Percentiles rank a stretch among this genome's conserved stretches.
Evolutionary conservation across 2,888 invertebrate species (phyloP).

Genomic region (Apodemia duryi): DNA sequence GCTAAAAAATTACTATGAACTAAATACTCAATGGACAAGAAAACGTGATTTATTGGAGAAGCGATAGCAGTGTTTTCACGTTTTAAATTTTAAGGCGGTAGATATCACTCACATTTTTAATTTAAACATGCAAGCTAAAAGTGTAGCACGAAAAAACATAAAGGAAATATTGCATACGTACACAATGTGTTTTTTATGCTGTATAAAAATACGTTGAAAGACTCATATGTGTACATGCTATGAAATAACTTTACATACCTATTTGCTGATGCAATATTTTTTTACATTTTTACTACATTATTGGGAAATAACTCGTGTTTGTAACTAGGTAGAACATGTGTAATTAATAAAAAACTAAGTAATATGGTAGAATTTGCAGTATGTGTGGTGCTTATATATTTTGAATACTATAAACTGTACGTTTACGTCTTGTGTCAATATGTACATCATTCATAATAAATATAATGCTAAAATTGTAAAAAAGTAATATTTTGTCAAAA

Average conservation of each 20-base stretch:
- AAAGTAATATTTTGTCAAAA: background rate
- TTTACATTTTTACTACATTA: background rate
- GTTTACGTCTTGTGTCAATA: background rate
- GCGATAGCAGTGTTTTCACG: slow-evolving; percentile 1
- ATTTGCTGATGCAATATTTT: background rate
- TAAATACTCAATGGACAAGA: too few relatives aligned
- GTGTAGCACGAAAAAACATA: background rate
- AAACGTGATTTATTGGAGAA: too few relatives aligned
- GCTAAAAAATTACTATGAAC: too few relatives aligned
- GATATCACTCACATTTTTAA: background rate
- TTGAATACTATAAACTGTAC: background rate
- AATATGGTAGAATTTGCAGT: background rate
- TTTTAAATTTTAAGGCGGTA: background rate
- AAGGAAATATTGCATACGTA: background rate
- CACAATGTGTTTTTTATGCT: background rate
- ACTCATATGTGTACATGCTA: background rate
- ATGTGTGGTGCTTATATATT: background rate
- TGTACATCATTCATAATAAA: background rate
- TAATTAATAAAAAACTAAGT: slow-evolving; percentile 14
- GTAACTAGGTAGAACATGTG: slow-evolving; percentile 17
- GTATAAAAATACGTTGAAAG: background rate
- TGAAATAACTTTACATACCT: background rate
- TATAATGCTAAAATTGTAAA: background rate
- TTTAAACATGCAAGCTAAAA: slow-evolving; percentile 2
- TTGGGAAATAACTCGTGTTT: slow-evolving; percentile 23